phyloP scores from a whole-genome alignment of 2,888 invertebrate species.

The Tetramorium bicarinatum region DNA sequence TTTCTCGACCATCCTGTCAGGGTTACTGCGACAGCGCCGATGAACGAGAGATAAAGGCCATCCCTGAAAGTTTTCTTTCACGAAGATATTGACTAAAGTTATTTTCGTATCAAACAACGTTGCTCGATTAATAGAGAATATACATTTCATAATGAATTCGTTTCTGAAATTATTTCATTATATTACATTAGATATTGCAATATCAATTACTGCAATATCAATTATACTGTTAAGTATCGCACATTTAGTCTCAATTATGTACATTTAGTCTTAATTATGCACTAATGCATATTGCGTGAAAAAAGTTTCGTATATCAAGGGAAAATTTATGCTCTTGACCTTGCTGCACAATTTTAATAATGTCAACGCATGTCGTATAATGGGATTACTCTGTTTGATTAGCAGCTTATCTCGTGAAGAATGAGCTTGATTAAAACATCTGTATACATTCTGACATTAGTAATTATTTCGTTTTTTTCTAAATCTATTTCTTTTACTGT shows the following conservation, averaged over 20 bases:
- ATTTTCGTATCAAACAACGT: background rate
- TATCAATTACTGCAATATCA: background rate
- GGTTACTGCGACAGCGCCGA: background rate
- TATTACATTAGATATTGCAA: background rate
- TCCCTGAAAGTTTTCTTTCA: slow-evolving; percentile 32
- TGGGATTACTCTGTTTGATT: slow-evolving; percentile 22
- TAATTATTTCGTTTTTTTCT: background rate
- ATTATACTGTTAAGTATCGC: background rate
- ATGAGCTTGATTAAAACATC: background rate
- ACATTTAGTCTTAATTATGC: background rate
- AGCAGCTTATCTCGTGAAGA: slow-evolving; percentile 1
- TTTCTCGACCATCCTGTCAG: background rate
- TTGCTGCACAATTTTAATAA: slow-evolving; percentile 8
- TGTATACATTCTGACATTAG: background rate
- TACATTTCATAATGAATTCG: background rate
- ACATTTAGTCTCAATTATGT: background rate
- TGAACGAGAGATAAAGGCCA: slow-evolving; percentile 22
- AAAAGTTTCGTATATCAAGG: background rate
- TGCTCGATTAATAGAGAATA: background rate
- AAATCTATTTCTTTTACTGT: background rate
- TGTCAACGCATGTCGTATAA: background rate
- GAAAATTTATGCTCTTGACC: background rate
- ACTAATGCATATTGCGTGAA: background rate
- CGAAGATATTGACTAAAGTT: slow-evolving; percentile 14
- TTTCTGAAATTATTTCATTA: background rate